Evolutionary conservation across 2,797 vertebrate genomes (phyloP), one percentile per base, ranked within the genome.

Genomic region (Premnoplex brunnescens): DNA sequence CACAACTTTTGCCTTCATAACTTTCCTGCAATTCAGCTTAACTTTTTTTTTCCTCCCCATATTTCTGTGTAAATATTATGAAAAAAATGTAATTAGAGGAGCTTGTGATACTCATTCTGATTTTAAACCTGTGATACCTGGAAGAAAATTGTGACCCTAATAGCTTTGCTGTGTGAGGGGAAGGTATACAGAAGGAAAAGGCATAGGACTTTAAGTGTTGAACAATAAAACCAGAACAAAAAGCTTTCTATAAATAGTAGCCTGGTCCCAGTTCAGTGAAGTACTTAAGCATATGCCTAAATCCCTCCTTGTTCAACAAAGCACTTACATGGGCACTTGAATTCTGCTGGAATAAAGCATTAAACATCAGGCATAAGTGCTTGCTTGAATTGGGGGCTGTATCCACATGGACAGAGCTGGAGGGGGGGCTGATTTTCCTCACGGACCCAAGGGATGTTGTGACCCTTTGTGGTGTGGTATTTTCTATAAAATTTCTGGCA

Each of bases 221-320:
- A 94, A 93, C 94, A 94, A 91, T 93, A 95, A 93, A 86, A 91
- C 55, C 1, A 12, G 86, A 95, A 93, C 80, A 89, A 89, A 96
- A 94, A 92, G 80, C 88, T 71, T 63, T 68, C 95, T 91, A 91
- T 95, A 95, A 95, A 95, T 96, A 96, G 95, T 6, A 76, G 44
- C 37, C 16, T 14, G 44, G 85, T 91, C 80, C 66, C 69, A 91
- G 80, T 48, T 95, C 90, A 89, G 90, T 69, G 68, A 91, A 95
- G 80, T 94, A 79, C 88, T 95, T 95, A 69, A 95, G 93, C 90
- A 95, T 37, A 91, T 91, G 88, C 85, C 88, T 79, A 90, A 96
- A 95, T 87, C 88, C 77, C 86, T 95, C 59, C 88, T 91, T 85
- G 91, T 82, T 91, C 76, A 63, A 64, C 88, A 91, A 49, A 95